Base-by-base conservation (phyloP, 2,113 vertebrate genomes). In the Kryptolebias marmoratus region DNA sequence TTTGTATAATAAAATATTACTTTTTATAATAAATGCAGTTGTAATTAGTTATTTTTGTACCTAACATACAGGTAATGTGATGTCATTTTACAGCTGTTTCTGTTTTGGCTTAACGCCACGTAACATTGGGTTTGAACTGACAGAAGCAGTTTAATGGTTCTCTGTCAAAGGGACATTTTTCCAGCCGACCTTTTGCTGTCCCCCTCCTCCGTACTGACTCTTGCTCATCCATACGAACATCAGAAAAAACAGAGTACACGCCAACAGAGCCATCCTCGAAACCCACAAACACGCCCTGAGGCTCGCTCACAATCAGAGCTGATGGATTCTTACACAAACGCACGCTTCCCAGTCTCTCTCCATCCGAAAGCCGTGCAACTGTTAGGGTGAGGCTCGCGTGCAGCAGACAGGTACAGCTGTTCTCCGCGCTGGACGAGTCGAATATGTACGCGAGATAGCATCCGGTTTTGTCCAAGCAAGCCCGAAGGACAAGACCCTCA, bases 181-280 rank as follows among this genome's bases (percentile, higher is more conserved):
- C 81, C 28, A 32, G 11, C 22, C 44, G 64, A 28, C 39, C 48
- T 0, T 65, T 64, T 52, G 30, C 5, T 18, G 54, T 53, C 44
- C 81, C 64, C 31, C 55, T 57, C 22, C 5, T 53, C n/a, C 73
- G 62, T 16, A 61, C 6, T 4, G 39, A 50, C 71, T 80, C 31
- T 66, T 76, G 54, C 11, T 22, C 14, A 42, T 56, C 7, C 2
- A 2, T 28, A 3, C 0, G 12, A 27, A 9, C 15, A 52, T 92
- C 89, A 59, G 32, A 71, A 60, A 94, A 71, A 60, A 94, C 66
- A n/a, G 83, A 76, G 74, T 93, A 95, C 32, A 93, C 82, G 15
- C 91, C 94, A 5, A 95, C 79, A 36, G 92, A 90, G 4, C 95
- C 95, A 28, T 95, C 94, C 64, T 87, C 85, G 87, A 95, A 95